Conservation (phyloP, 1,140 invertebrate species). For the Apis mellifera region DNA sequence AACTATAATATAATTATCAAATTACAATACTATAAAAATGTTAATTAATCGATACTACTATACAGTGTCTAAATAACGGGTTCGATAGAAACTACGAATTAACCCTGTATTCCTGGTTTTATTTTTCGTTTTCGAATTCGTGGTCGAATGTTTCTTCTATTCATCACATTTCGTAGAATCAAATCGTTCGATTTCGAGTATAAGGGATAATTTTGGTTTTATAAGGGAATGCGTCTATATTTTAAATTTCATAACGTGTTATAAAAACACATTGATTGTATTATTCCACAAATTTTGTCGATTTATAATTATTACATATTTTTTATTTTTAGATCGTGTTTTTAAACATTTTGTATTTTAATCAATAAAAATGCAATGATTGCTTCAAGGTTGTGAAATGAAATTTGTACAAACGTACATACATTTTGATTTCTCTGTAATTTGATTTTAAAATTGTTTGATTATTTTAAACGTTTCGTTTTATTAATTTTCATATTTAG, state of each 20-base stretch:
- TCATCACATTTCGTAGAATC: background rate
- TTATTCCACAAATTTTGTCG: conserved; percentile 10
- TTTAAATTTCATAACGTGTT: background rate
- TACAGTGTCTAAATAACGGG: background rate
- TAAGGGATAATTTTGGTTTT: background rate
- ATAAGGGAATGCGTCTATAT: too few relatives aligned
- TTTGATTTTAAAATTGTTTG: background rate
- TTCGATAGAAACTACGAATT: conserved; percentile 7
- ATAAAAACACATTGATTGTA: background rate
- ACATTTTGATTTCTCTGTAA: background rate
- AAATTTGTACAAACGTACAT: background rate
- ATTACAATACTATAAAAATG: background rate
- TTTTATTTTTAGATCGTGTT: too few relatives aligned
- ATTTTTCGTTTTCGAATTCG: background rate
- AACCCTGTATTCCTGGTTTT: conserved; percentile 34
- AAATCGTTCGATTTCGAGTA: background rate
- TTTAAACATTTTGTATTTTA: too few relatives aligned
- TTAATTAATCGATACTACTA: background rate
- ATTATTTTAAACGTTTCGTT: background rate
- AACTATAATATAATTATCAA: background rate
- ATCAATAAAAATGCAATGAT: too few relatives aligned
- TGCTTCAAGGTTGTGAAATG: accelerated
- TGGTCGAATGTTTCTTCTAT: background rate
- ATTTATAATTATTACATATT: background rate
- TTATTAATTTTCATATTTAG: background rate